phyloP scores from a whole-genome alignment of 2,113 vertebrate species.

The Fregata magnificens region DNA sequence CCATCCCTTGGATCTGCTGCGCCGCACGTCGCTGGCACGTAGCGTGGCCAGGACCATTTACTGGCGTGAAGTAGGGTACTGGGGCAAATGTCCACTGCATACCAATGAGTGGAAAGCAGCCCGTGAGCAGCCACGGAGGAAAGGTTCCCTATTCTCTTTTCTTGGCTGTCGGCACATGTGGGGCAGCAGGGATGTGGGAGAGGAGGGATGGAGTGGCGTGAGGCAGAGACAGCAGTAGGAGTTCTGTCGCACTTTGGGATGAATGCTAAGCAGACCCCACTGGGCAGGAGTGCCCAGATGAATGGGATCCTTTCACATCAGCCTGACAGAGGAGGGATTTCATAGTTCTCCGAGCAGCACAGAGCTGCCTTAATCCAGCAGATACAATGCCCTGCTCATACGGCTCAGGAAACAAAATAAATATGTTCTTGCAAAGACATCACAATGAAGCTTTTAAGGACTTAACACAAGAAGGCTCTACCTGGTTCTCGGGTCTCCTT shows the following conservation, averaged over 20 bases:
- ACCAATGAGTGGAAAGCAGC: not conserved
- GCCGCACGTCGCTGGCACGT: not conserved
- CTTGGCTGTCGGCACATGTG: not conserved
- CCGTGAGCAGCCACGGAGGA: not conserved
- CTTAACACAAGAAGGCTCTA: constrained; percentile 1
- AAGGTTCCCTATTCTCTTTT: constrained; percentile 22
- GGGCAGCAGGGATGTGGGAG: constrained; percentile 27
- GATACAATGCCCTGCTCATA: constrained; percentile 70
- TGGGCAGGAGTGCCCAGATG: constrained; percentile 12
- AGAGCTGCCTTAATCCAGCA: constrained; percentile 60
- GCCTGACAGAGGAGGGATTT: constrained; percentile 54
- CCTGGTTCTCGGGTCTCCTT: not conserved
- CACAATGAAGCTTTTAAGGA: constrained; percentile 67
- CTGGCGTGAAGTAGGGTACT: constrained; percentile 34
- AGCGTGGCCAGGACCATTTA: not conserved
- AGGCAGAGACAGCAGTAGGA: constrained; percentile 31
- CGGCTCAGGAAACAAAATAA: constrained; percentile 73
- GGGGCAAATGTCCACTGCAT: constrained; percentile 10
- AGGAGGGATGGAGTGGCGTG: not conserved
- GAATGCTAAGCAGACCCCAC: constrained; percentile 65
- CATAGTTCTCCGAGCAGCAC: constrained; percentile 49
- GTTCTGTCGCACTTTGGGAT: not conserved
- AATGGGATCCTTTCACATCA: constrained; percentile 70
- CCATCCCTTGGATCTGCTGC: not conserved
- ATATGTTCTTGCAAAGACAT: constrained; percentile 53